Conservation (phyloP, 2,888 invertebrate genomes). For the Agrochola lychnidis region DNA sequence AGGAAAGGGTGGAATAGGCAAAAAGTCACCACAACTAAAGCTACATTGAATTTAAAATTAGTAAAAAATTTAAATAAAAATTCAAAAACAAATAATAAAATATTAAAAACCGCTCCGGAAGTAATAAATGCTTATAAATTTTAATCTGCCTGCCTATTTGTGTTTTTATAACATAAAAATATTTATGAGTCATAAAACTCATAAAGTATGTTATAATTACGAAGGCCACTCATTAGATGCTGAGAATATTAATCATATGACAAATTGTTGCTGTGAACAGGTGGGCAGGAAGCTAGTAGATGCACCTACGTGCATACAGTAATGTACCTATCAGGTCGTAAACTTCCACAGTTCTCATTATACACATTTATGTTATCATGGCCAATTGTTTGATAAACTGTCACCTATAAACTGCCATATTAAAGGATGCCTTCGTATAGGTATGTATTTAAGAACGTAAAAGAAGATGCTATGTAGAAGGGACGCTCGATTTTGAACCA, state of each 20-base stretch:
- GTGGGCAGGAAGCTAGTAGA: constrained; percentile 34
- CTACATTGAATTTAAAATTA: too few species aligned
- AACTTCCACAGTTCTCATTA: constrained; percentile 9
- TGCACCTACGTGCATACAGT: constrained; percentile 2
- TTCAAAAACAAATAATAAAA: constrained; percentile 32
- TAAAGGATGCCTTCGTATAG: background rate
- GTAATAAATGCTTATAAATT: constrained; percentile 40
- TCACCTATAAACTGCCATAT: background rate
- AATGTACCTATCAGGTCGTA: background rate
- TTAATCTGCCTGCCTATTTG: background rate
- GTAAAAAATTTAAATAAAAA: background rate
- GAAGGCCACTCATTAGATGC: constrained; percentile 41
- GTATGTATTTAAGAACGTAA: background rate
- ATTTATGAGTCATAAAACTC: constrained; percentile 42
- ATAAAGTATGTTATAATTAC: constrained; percentile 47
- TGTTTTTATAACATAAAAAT: constrained; percentile 27
- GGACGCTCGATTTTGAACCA: background rate
- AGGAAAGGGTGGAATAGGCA: background rate
- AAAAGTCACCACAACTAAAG: background rate
- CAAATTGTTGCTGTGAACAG: constrained; percentile 18
- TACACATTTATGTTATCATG: background rate
- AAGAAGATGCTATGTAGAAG: background rate
- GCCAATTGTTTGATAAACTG: background rate
- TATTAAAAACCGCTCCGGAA: constrained; percentile 33
- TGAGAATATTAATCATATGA: constrained; percentile 39